A percentile compares a stretch with the other conserved stretches of the same genome.
phyloP scores from a whole-genome alignment of 2,888 invertebrate species.

The Trimorus sp. region DNA sequence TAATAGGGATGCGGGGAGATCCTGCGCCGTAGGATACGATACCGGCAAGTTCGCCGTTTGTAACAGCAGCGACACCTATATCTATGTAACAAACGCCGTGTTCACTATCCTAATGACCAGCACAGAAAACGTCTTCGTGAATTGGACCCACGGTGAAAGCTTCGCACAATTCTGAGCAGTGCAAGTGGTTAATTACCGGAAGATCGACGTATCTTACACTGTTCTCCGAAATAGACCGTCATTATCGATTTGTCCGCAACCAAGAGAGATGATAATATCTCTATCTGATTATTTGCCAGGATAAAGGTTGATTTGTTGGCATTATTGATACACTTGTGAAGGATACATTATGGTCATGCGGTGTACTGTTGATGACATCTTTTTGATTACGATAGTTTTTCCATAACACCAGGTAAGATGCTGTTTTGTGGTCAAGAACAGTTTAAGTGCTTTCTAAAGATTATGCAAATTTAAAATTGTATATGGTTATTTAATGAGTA shows the following conservation, averaged over 20 bases:
- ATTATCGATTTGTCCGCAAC: not conserved
- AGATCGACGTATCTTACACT: constrained; percentile 5
- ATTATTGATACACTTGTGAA: too few species aligned
- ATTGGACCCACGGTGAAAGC: constrained; percentile 14
- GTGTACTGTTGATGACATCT: too few species aligned
- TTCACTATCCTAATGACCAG: not conserved
- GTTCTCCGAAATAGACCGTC: not conserved
- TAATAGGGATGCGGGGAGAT: constrained; percentile 5
- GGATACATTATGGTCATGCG: too few species aligned
- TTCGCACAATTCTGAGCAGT: not conserved
- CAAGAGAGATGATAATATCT: not conserved
- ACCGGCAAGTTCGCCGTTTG: constrained; percentile 3
- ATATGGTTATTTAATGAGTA: too few species aligned
- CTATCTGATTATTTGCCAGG: too few species aligned
- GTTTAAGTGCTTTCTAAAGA: too few species aligned
- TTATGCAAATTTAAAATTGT: too few species aligned
- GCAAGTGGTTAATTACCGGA: constrained; percentile 3
- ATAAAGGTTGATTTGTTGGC: too few species aligned
- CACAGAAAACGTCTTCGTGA: constrained; percentile 22
- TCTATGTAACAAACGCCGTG: constrained; percentile 16
- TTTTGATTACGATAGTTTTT: too few species aligned
- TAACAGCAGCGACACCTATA: constrained; percentile 14
- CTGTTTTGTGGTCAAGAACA: too few species aligned
- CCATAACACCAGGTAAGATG: too few species aligned
- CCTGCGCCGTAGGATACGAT: constrained; percentile 14